A percentile compares a stretch with the other conserved stretches of the same genome.
phyloP scores from a whole-genome alignment of 2,888 invertebrate genomes.

The Ectemnius continuus region DNA sequence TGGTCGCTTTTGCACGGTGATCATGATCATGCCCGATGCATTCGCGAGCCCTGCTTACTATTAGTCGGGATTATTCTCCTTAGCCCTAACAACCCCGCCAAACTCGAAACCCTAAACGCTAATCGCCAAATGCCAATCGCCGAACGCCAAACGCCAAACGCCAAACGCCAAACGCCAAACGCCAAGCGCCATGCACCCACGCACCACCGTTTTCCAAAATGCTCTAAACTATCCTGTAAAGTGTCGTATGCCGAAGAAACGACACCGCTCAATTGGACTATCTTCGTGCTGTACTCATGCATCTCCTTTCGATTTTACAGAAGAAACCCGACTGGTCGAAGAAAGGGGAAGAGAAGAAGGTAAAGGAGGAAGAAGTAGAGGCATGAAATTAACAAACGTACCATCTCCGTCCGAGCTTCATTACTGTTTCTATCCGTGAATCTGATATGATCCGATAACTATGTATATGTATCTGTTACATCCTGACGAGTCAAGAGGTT shows the following conservation, averaged over 20 bases:
- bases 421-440: conserved; percentile 33
- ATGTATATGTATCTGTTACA: not conserved
- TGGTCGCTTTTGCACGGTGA: too few species aligned
- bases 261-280: not conserved
- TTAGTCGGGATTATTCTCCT: too few species aligned
- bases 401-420: conserved; percentile 4
- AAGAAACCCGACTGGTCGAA: conserved; percentile 98
- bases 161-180: too few species aligned
- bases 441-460: conserved; percentile 38
- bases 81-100: too few species aligned
- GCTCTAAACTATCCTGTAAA: not conserved
- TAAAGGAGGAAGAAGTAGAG: conserved; percentile 91
- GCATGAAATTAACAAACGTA: conserved; percentile 81
- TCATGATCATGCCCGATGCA: too few species aligned
- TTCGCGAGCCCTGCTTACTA: too few species aligned
- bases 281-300: conserved; percentile 26
- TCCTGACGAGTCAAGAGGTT: too few species aligned
- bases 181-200: not conserved
- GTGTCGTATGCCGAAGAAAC: conserved; percentile 36
- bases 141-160: too few species aligned
- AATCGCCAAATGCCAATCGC: too few species aligned
- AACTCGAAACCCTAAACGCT: too few species aligned
- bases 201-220: conserved; percentile 2
- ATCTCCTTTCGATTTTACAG: conserved; percentile 81
- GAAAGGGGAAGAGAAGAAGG: conserved; percentile 92